Base-by-base conservation (phyloP, 53 echinoderm and acorn worm genomes). In the Hippasteria phrygiana region DNA sequence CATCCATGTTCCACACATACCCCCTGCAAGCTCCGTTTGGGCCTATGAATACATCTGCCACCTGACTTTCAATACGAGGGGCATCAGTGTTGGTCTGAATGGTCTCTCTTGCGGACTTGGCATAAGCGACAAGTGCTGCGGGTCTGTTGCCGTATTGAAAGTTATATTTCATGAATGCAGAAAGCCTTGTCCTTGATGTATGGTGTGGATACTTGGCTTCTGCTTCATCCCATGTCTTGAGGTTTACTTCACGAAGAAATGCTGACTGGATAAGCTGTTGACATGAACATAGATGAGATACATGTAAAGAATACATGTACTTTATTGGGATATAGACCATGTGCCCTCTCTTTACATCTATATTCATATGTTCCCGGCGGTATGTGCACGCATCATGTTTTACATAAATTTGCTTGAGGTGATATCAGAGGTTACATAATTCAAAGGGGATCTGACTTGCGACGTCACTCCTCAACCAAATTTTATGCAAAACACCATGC, bases 121-220 rank as follows among this genome's bases (percentile, higher is more conserved):
- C 74, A 26, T 74, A 74, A 3, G 43, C 46, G 17, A 74, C 74
- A 43, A 74, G 74, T 18, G 74, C 74, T 43, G 74, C 42, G 28
- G 74, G 74, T 45, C 74, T 74, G 28, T 74, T 74, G 24, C 74
- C 74, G 43, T 74, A 74, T 29, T 74, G 74, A 45, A 43, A 74
- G 24, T 74, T 74, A 45, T 74, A 43, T 10, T 74, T 74, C 74
- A 74, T n/a, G 46, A 74, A 74, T 17, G 74, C 74, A 43, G 74
- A 74, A 74, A 74, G 74, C 42, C 74, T 74, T 24, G 42, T 32
- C 27, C 74, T 42, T 46, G 74, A 74, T 10, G 74, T 74, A 45
- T 74, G 74, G 74, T 74, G n/a, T 43, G 74, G 46, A 13, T 74
- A 74, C 14, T 45, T 74, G 20, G 22, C 31, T 32, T 46, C 20